phyloP scores from a whole-genome alignment of 2,888 invertebrate genomes.

The Dryadula phaetusa region DNA sequence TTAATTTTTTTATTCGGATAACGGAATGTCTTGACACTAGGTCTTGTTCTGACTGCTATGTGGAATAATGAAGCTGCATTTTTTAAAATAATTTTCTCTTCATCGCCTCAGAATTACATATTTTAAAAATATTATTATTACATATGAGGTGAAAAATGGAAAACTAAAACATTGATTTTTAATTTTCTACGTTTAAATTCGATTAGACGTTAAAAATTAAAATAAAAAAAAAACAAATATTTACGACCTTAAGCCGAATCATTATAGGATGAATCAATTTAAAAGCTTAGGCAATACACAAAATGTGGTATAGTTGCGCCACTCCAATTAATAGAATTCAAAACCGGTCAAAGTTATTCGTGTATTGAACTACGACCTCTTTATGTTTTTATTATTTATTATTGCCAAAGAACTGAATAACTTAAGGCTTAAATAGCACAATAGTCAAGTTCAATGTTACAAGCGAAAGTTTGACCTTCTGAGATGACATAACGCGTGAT shows the following conservation, averaged over 20 bases:
- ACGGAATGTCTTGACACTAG: too few species aligned
- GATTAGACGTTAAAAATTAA: too few species aligned
- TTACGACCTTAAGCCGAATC: not conserved
- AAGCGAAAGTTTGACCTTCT: conserved; percentile 67
- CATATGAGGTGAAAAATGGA: too few species aligned
- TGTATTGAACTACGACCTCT: conserved; percentile 36
- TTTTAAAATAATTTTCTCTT: too few species aligned
- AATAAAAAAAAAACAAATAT: too few species aligned
- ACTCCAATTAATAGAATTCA: not conserved
- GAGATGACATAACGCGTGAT: conserved; percentile 54
- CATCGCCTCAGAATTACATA: too few species aligned
- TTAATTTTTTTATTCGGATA: too few species aligned
- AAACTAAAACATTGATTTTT: too few species aligned
- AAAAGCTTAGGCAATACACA: not conserved
- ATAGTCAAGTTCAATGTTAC: conserved; percentile 70
- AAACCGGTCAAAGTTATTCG: not conserved
- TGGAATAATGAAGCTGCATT: too few species aligned
- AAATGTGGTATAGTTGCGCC: conserved; percentile 2
- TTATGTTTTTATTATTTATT: conserved; percentile 28
- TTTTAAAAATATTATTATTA: too few species aligned
- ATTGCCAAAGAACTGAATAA: conserved; percentile 30
- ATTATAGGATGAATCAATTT: not conserved
- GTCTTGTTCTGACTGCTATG: too few species aligned
- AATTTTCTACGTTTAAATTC: too few species aligned
- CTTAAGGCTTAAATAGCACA: conserved; percentile 29